phyloP scores from a whole-genome alignment of 2,888 invertebrate genomes.

The Cosmia pyralina region DNA sequence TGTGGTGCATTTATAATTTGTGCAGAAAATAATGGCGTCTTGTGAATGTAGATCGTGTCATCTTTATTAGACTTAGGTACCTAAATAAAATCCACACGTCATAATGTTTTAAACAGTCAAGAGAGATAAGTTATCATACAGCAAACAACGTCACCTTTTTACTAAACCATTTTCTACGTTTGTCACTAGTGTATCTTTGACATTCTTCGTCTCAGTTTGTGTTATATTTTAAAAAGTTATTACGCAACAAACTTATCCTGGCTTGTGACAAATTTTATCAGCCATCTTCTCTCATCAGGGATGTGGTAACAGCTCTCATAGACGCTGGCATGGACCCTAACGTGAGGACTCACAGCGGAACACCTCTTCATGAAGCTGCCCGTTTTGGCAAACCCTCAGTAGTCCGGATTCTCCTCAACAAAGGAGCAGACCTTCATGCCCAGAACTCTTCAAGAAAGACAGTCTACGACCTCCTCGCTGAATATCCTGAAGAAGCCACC shows the following conservation, averaged over 20 bases:
- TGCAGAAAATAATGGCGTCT: neutral
- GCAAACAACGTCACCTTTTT: neutral
- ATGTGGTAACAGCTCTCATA: slow-evolving; percentile 95
- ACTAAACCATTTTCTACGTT: neutral
- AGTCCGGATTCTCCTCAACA: slow-evolving; percentile 94
- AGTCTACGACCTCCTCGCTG: slow-evolving; percentile 95
- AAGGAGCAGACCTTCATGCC: slow-evolving; percentile 95
- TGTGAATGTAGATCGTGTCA: slow-evolving; percentile 10
- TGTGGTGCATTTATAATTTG: too few relatives aligned
- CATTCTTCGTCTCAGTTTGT: neutral
- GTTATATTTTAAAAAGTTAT: neutral
- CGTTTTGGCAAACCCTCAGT: slow-evolving; percentile 97
- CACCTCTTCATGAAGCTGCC: slow-evolving; percentile 98
- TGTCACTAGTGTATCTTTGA: slow-evolving; percentile 17
- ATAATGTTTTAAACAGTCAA: neutral
- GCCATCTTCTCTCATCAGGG: slow-evolving; percentile 83
- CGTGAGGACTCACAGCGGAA: slow-evolving; percentile 95
- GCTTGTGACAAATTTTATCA: neutral
- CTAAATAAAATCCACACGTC: neutral
- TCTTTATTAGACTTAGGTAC: slow-evolving; percentile 11
- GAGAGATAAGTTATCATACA: slow-evolving; percentile 34
- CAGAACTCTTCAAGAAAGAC: slow-evolving; percentile 95
- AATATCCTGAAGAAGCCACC: slow-evolving; percentile 96
- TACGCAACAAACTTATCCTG: neutral
- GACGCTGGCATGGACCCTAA: slow-evolving; percentile 97